Evolutionary conservation across 2,113 vertebrate species (phyloP).

Genomic region (Tragulus kanchil): DNA sequence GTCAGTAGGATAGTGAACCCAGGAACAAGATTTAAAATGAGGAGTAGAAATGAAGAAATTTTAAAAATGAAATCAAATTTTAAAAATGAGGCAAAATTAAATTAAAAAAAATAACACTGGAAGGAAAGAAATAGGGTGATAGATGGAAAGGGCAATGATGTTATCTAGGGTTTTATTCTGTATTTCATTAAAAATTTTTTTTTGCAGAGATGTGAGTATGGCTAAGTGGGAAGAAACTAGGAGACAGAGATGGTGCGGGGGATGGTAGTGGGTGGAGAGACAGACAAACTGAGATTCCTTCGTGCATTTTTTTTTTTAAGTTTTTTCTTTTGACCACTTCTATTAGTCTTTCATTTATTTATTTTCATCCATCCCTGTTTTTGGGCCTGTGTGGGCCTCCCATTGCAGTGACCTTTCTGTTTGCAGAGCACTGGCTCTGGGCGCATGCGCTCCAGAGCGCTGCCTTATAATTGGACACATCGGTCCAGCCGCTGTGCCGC

Average conservation of each 20-base stretch:
- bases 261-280: accelerated
- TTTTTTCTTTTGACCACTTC: too few species aligned
- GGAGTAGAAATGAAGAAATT: neutral
- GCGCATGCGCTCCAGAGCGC: too few species aligned
- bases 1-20: neutral
- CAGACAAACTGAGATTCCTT: neutral
- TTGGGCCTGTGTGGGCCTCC: too few species aligned
- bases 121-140: neutral
- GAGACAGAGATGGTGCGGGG: neutral
- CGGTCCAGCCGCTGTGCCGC: too few species aligned
- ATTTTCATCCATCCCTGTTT: too few species aligned
- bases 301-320: too few species aligned
- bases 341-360: too few species aligned
- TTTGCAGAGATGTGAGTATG: neutral
- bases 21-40: neutral
- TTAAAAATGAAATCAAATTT: too few species aligned
- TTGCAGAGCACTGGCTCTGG: too few species aligned
- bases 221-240: neutral
- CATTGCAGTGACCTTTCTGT: too few species aligned
- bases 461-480: too few species aligned
- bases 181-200: neutral
- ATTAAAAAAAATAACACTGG: neutral
- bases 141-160: neutral
- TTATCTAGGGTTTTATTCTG: neutral
- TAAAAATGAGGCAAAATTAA: neutral